Conservation (phyloP, 2,797 vertebrate species). For the Lacerta bilineata region DNA sequence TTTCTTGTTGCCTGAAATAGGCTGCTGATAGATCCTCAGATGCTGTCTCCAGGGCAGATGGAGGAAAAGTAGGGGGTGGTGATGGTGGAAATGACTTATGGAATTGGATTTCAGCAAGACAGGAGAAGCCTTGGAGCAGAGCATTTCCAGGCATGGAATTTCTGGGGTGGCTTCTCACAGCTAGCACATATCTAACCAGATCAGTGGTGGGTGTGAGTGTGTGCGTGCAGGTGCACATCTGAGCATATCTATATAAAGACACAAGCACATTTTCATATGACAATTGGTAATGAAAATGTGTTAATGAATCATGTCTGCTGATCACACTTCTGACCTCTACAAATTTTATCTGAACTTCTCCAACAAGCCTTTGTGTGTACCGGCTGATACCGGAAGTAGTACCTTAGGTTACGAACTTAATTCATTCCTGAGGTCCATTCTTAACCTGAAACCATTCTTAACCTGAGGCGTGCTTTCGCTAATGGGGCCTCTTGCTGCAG, state of each 20-base stretch:
- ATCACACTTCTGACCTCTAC: neutral
- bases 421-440: too few species aligned
- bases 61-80: neutral
- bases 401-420: too few species aligned
- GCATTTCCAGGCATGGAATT: neutral
- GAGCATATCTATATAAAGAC: neutral
- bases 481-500: too few species aligned
- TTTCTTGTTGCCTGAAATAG: neutral
- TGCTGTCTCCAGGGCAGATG: neutral
- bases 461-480: too few species aligned
- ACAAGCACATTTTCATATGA: neutral
- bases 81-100: conserved; percentile 1
- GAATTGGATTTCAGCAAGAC: neutral
- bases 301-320: neutral
- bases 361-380: neutral
- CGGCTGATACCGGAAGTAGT: neutral
- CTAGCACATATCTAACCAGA: neutral
- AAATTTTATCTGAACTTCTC: neutral
- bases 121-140: neutral
- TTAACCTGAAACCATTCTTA: too few species aligned
- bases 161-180: neutral
- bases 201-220: neutral
- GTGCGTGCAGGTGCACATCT: neutral
- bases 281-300: neutral
- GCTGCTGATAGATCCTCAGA: neutral